phyloP scores from a whole-genome alignment of 2,888 invertebrate species.

The Tyria jacobaeae region DNA sequence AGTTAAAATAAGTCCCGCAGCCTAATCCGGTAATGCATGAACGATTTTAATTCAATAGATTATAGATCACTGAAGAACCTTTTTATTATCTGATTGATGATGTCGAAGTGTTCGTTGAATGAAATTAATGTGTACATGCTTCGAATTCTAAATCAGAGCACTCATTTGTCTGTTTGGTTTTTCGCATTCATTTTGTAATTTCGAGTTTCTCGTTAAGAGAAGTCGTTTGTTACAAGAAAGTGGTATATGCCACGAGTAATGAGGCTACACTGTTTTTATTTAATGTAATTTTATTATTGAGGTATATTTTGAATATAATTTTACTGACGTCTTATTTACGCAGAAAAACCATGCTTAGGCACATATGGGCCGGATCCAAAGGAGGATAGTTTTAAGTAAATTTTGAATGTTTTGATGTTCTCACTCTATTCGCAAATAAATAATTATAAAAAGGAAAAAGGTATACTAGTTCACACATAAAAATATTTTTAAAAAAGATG shows the following conservation, averaged over 20 bases:
- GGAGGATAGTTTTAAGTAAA: no score
- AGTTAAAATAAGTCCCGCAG: slow-evolving; percentile 12
- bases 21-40: slow-evolving; percentile 51
- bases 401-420: no score
- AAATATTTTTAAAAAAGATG: background rate
- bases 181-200: slow-evolving; percentile 20
- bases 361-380: no score
- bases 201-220: background rate
- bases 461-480: no score
- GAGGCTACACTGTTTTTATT: background rate
- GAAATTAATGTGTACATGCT: slow-evolving; percentile 54
- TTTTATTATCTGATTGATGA: slow-evolving; percentile 65
- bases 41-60: slow-evolving; percentile 52
- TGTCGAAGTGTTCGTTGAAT: slow-evolving; percentile 54
- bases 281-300: background rate
- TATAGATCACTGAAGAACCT: slow-evolving; percentile 55
- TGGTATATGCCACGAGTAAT: background rate
- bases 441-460: no score
- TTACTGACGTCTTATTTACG: no score
- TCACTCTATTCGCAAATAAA: no score
- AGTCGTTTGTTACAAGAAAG: background rate
- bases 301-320: no score
- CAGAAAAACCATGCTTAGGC: no score
- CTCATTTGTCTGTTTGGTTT: slow-evolving; percentile 56
- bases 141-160: slow-evolving; percentile 55